Evolutionary conservation across 2,888 invertebrate species (phyloP), one percentile per base, ranked within the genome.

Genomic region (Limnephilus marmoratus): DNA sequence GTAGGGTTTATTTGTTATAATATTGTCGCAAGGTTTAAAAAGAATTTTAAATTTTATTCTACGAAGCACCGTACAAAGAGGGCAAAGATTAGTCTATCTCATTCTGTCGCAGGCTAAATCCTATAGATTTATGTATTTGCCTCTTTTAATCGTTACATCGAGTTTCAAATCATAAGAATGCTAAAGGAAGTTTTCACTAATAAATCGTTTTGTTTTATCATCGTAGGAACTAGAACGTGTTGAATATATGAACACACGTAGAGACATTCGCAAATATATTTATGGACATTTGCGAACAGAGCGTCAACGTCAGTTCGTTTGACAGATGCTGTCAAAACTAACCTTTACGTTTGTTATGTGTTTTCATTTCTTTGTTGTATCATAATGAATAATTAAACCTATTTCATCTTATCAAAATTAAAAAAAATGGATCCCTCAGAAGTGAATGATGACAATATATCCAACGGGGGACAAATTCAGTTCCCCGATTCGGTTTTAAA

Each of bases 401-500:
- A 24, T 85, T 18, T 49, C 15, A 31, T 24, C 9, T 81, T n/a
- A 41, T n/a, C 87, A 53, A 83, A 81, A 53, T 45, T 31, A 24
- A 80, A 80, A 96, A 96, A 90, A 80, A 92, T 93, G 92, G 93
- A 92, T 86, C 86, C 85, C 5, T 45, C 92, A 13, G 93, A 93
- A 41, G 53, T 91, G 34, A 45, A 91, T 24, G 92, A 93, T 41
- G 93, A 92, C 31, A 91, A 96, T 86, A 96, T 96, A 93, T 95
- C 95, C 89, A 95, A 96, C 5, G 95, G 95, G 1, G 96, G 96
- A 83, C 96, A 96, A 94, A 96, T 97, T 29, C 96, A 96, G 94
- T 98, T 99, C 94, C 98, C 98, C 1, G 97, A 97, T 91, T 98
- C 98, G 94, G 99, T 99, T 11, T 98, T 99, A 95, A 97, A 97